These are phyloP conservation scores for Drosophila repleta DNA, from an alignment of 1,140 invertebrate species.

Conservation along the genomic window DNA sequence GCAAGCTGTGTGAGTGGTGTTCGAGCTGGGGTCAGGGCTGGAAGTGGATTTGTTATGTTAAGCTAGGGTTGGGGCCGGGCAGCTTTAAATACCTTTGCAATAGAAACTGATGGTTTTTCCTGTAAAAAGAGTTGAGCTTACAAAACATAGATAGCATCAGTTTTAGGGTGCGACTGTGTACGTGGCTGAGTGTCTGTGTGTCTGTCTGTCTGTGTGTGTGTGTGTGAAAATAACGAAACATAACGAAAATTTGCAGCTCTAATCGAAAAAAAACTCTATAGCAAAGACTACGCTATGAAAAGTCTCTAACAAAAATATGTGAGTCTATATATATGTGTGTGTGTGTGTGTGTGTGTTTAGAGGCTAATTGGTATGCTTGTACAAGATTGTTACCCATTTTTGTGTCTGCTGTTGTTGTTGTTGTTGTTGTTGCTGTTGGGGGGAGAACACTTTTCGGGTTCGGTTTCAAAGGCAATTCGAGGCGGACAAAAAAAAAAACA, in stretches of 20 bases:
- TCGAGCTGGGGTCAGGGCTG: neutral
- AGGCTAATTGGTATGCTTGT: constrained; percentile 13
- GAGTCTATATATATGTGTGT: constrained; percentile 15
- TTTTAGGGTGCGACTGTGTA: constrained; percentile 12
- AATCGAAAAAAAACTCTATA: constrained; percentile 24
- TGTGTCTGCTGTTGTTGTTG: constrained; percentile 12
- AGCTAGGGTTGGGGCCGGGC: constrained; percentile 43
- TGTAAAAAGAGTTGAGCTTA: constrained; percentile 83
- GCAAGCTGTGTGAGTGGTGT: constrained; percentile 19
- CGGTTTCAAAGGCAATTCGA: constrained; percentile 22
- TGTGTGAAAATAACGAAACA: constrained; percentile 23
- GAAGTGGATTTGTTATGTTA: neutral
- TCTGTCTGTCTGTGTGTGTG: constrained; percentile 27
- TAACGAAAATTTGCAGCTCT: constrained; percentile 33
- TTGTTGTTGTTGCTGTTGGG: constrained; percentile 9
- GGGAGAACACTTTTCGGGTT: constrained; percentile 4
- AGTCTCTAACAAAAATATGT: constrained; percentile 8
- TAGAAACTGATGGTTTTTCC: constrained; percentile 83
- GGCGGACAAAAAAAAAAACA: neutral
- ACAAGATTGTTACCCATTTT: constrained; percentile 2
- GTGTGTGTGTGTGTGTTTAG: constrained; percentile 27
- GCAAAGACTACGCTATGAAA: constrained; percentile 14
- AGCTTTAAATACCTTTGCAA: constrained; percentile 84
- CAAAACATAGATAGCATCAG: constrained; percentile 57
- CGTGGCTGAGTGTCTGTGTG: constrained; percentile 20